Evolutionary conservation across 92 coral and sea anemone species (phyloP), one percentile per base, ranked within the genome.

Genomic region (Paramuricea clavata): DNA sequence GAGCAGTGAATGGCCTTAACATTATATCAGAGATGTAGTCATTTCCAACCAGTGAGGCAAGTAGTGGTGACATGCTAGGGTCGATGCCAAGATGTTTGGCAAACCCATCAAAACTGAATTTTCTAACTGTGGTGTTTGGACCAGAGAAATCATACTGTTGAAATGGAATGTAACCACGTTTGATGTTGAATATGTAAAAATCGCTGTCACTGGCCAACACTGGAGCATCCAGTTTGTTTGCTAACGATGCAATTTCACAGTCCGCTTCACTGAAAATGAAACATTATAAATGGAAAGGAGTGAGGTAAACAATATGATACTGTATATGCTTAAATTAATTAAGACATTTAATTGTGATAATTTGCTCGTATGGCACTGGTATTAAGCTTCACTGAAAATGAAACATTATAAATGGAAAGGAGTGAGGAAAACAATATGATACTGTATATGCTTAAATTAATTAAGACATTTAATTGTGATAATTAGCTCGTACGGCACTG

Each of bases 131-230:
- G 11, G 86, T 69, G 35, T 80, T 90, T 31, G 44, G 42, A 11
- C 87, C 78, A 32, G 70, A 81, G 90, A 85, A 93, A 49, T 82
- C 22, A n/a, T 92, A 74, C 15, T 83, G 69, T 54, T 86, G n/a
- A 33, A 97, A 73, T 15, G 98, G 98, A 19, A 96, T 91, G 83
- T 94, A 96, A 27, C 99, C 99, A 12, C 52, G 88, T 86, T 72
- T 88, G 62, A 95, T 77, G 81, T 91, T 87, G 68, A 91, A 94
- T 56, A 95, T 94, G 73, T 92, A 95, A 91, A 94, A 95, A 89
- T 95, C 98, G 39, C 98, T 95, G 71, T 95, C 98, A 23, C 76
- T 87, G 75, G 95, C 92, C 12, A 95, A 83, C 10, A 95, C 95
- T 1, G 98, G 96, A 23, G 96, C 93, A 72, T 76, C 76, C 93